phyloP scores from a whole-genome alignment of 1,140 invertebrate genomes.

The Diuraphis noxia region DNA sequence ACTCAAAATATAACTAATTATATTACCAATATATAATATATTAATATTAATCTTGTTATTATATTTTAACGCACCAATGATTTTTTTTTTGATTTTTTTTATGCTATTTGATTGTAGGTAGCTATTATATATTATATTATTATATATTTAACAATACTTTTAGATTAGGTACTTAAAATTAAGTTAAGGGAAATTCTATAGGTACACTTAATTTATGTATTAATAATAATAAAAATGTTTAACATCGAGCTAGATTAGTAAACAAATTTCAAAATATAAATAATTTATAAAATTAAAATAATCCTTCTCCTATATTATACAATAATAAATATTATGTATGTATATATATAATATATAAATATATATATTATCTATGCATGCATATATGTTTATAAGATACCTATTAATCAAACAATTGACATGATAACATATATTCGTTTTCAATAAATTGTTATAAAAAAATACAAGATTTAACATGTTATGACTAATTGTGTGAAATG shows the following conservation, averaged over 20 bases:
- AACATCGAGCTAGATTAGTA: conserved; percentile 5
- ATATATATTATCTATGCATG: neutral
- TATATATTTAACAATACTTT: conserved; percentile 29
- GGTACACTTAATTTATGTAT: neutral
- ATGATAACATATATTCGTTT: neutral
- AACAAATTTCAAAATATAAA: neutral
- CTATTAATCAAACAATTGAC: conserved; percentile 26
- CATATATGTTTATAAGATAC: neutral
- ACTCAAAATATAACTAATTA: neutral
- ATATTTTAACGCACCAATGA: conserved; percentile 46
- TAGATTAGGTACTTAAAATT: conserved; percentile 41
- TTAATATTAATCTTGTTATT: conserved; percentile 1
- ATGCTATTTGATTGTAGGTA: conserved; percentile 10
- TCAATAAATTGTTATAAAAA: neutral
- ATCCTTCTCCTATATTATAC: neutral
- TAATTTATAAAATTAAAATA: conserved; percentile 12
- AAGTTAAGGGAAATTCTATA: neutral
- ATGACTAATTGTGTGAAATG: conserved; percentile 4
- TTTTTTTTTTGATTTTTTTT: conserved; percentile 20
- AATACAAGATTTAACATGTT: neutral
- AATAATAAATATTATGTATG: conserved; percentile 10
- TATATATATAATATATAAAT: neutral
- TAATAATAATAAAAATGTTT: conserved; percentile 10
- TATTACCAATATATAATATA: neutral
- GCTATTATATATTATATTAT: conserved; percentile 15